These are phyloP conservation scores for Nyctibius bracteatus DNA, from an alignment of 2,113 vertebrate genomes.

Conservation along the genomic window DNA sequence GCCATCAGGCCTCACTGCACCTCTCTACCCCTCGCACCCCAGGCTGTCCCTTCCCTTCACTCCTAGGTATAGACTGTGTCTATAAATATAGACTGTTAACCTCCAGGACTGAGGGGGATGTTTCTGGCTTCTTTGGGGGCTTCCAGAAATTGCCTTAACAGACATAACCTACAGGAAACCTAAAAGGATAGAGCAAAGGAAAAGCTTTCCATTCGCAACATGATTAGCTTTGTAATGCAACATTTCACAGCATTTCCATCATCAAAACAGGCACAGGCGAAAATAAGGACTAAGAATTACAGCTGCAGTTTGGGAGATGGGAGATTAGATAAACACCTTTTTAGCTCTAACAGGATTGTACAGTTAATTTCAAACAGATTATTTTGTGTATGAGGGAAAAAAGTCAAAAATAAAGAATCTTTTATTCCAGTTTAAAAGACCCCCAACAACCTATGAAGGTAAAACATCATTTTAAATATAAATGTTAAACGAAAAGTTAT, in stretches of 20 bases:
- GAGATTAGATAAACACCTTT: background rate
- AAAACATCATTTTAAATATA: background rate
- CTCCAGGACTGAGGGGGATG: background rate
- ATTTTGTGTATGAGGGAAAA: background rate
- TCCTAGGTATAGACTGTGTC: background rate
- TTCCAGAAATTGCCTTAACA: background rate
- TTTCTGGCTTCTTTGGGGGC: background rate
- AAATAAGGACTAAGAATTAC: background rate
- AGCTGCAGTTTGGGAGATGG: background rate
- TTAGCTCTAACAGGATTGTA: background rate
- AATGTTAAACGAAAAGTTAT: background rate
- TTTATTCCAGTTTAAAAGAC: background rate
- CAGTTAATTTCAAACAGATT: background rate
- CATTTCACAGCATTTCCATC: background rate
- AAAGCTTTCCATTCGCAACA: background rate
- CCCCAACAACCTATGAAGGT: background rate
- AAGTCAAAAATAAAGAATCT: background rate
- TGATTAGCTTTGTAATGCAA: background rate
- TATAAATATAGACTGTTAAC: background rate
- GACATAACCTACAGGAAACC: background rate
- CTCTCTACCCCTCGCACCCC: background rate
- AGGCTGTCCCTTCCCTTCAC: background rate
- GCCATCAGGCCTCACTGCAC: accelerated
- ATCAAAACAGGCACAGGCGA: background rate
- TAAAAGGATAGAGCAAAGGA: background rate